A percentile compares a stretch with the other conserved stretches of the same genome.
Evolutionary conservation across 2,888 invertebrate genomes (phyloP).

Genomic region (Caenorhabditis afra): DNA sequence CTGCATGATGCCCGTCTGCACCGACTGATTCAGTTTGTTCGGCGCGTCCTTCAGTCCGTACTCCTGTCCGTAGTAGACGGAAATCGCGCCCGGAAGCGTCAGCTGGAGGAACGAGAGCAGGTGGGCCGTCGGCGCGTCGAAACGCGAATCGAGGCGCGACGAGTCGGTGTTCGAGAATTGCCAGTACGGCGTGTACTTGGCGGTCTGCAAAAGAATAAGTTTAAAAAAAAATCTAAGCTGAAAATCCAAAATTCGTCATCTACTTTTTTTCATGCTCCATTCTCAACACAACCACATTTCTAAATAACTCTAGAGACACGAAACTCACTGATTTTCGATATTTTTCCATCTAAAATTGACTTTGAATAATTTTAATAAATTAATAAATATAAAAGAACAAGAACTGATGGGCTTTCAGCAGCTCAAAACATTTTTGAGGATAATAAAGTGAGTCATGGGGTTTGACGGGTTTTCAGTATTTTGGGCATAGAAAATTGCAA

Average conservation of each 20-base stretch:
- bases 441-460: too few relatives aligned
- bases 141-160: slow-evolving; percentile 65
- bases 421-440: too few relatives aligned
- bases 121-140: slow-evolving; percentile 65
- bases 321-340: slow-evolving; percentile 40
- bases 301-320: background rate
- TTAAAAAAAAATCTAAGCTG: background rate
- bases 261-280: background rate
- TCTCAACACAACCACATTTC: background rate
- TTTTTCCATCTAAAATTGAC: slow-evolving; percentile 32
- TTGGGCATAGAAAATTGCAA: too few relatives aligned
- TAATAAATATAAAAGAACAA: too few relatives aligned
- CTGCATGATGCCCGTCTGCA: slow-evolving; percentile 66
- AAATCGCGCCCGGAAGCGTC: slow-evolving; percentile 71
- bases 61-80: slow-evolving; percentile 72
- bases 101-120: slow-evolving; percentile 70
- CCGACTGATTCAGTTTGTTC: slow-evolving; percentile 16
- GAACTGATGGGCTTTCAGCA: too few relatives aligned
- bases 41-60: slow-evolving; percentile 53
- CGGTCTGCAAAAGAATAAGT: slow-evolving; percentile 26
- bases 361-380: background rate
- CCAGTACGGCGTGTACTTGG: slow-evolving; percentile 69
- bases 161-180: slow-evolving; percentile 68
- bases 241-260: background rate
- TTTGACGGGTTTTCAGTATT: too few relatives aligned